A percentile compares a stretch with the other conserved stretches of the same genome.
Conservation (phyloP, 2,888 invertebrate species). For the Rhaphigaster nebulosa region DNA sequence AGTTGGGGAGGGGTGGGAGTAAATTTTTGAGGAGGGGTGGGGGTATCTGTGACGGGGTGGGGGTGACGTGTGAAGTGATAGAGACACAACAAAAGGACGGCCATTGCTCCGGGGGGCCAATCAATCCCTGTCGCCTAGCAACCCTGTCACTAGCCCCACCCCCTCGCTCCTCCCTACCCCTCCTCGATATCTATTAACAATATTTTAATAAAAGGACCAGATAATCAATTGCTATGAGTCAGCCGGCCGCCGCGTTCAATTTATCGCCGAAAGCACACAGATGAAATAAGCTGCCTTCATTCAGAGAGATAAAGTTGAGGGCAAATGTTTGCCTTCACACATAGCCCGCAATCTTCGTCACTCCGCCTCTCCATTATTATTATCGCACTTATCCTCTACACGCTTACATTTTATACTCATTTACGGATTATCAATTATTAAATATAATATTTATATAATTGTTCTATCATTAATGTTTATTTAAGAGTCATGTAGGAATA, state of each 20-base stretch:
- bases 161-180: constrained; percentile 31
- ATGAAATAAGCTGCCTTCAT: constrained; percentile 33
- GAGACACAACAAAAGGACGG: constrained; percentile 58
- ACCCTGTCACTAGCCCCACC: constrained; percentile 49
- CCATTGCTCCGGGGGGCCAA: constrained; percentile 54
- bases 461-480: not conserved
- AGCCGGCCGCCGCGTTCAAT: not conserved
- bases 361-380: constrained; percentile 17
- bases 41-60: not conserved
- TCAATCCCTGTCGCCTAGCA: constrained; percentile 57
- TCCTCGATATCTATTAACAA: constrained; percentile 42
- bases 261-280: not conserved
- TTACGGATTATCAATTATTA: not conserved
- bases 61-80: constrained; percentile 55
- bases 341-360: constrained; percentile 25
- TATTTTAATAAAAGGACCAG: constrained; percentile 48
- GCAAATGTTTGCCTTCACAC: constrained; percentile 49
- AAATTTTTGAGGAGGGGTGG: constrained; percentile 30
- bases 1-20: constrained; percentile 1
- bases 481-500: too few species aligned
- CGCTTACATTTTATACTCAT: not conserved
- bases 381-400: not conserved
- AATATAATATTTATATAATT: not conserved
- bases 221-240: constrained; percentile 31
- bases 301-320: constrained; percentile 31